Base-by-base conservation (phyloP, 64 coral and sea anemone species). In the Stichodactyla helianthus region DNA sequence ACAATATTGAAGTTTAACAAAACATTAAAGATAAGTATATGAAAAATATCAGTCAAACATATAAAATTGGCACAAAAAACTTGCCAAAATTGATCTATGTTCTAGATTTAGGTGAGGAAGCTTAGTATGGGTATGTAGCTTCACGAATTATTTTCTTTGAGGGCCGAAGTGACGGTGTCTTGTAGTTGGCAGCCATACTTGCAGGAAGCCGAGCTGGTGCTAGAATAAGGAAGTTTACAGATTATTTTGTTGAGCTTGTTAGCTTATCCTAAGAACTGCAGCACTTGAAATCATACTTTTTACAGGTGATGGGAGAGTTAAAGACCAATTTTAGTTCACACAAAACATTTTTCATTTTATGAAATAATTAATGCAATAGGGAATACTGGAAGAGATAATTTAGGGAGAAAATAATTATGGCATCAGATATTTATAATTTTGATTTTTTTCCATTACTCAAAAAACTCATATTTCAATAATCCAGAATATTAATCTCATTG, bases 81-180 rank as follows among this genome's bases (percentile, higher is more conserved):
- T 31, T 10, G 68, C 68, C 68, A 74, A 68, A 68, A 74, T n/a
- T 26, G 68, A 74, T 35, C 23, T 74, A 35, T 27, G 27, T 74
- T 74, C 68, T 9, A 23, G 27, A 31, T 74, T 74, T 74, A 20
- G 76, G 50, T 82, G 55, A 22, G 44, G 31, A 58, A 52, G 23
- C 71, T 91, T 65, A 91, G 74, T 91, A 91, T 54, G 90, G 90
- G 77, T 71, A 91, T 68, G 90, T 52, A 65, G 90, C 90, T 87
- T 91, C 90, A 74, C 90, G 90, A 86, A 87, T 83, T 85, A 91
- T 52, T 91, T 91, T 91, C 90, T 91, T 91, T 77, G 86, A 54
- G 51, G 90, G 78, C 9, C 90, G 58, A 85, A 28, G 82, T 59
- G 62, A 55, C n/a, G 90, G 85, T 23, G 90, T 86, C 90, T 91